A percentile compares a stretch with the other conserved stretches of the same genome.
These are phyloP conservation scores for Pantelozetes paolii DNA, from an alignment of 2,888 invertebrate species.

Conservation along the genomic window DNA sequence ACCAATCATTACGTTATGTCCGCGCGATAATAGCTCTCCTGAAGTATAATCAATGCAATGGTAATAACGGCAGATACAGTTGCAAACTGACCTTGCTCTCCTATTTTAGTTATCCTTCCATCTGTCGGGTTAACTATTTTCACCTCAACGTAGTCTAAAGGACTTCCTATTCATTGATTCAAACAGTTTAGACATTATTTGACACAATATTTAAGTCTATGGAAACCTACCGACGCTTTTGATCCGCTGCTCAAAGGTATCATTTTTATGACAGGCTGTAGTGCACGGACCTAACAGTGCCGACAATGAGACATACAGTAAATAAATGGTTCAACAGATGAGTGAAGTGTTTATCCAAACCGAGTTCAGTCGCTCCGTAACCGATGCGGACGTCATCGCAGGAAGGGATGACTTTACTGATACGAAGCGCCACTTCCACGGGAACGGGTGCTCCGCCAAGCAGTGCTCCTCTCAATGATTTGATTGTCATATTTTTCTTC, in stretches of 20 bases:
- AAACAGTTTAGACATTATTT: conserved; percentile 51
- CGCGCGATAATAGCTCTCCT: conserved; percentile 65
- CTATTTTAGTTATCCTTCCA: conserved; percentile 65
- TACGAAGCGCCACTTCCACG: conserved; percentile 37
- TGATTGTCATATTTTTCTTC: conserved; percentile 19
- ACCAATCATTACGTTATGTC: conserved; percentile 68
- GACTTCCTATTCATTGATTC: conserved; percentile 53
- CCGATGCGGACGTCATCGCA: conserved; percentile 39
- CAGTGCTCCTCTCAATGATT: conserved; percentile 33
- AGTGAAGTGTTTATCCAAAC: conserved; percentile 7
- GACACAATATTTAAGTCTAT: too few relatives aligned
- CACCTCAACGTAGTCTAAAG: conserved; percentile 44
- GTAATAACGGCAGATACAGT: too few relatives aligned
- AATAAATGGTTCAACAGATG: not conserved
- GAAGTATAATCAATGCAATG: too few relatives aligned
- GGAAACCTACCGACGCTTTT: conserved; percentile 36
- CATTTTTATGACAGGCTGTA: not conserved
- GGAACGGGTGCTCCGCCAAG: conserved; percentile 42
- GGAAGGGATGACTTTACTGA: conserved; percentile 28
- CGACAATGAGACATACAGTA: not conserved
- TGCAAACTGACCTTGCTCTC: too few relatives aligned
- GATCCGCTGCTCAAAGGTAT: conserved; percentile 27
- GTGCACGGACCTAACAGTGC: conserved; percentile 31
- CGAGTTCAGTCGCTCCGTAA: conserved; percentile 44
- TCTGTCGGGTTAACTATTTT: conserved; percentile 58